Conservation (phyloP, 2,113 vertebrate genomes). For the Muscicapa adusta region DNA sequence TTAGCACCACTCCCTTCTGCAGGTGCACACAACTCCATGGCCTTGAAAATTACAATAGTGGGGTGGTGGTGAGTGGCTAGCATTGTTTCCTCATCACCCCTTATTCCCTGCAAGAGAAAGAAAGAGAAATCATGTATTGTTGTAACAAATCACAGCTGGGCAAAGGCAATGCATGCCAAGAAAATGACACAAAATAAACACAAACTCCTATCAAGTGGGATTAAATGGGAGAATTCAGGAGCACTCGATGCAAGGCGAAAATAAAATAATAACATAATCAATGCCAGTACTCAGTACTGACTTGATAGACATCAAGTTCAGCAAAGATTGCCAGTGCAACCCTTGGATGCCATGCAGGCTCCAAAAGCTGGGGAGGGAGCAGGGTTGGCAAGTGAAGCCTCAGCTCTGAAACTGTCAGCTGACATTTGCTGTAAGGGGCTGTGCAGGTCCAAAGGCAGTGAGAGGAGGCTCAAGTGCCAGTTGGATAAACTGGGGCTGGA, state of each 20-base stretch:
- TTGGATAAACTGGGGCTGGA: neutral
- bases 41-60: neutral
- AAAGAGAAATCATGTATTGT: neutral
- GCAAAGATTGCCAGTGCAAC: neutral
- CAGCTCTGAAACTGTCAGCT: neutral
- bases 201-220: neutral
- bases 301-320: neutral
- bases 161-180: neutral
- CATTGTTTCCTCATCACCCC: neutral
- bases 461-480: neutral
- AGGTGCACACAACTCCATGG: neutral
- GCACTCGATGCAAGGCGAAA: neutral
- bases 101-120: neutral
- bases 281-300: rapidly evolving
- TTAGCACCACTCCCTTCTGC: neutral
- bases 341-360: neutral
- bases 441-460: neutral
- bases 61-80: neutral
- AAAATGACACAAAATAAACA: neutral
- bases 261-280: neutral
- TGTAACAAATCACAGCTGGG: neutral
- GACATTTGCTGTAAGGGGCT: neutral
- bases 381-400: neutral
- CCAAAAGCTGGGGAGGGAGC: neutral
- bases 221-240: neutral